These are phyloP conservation scores for Schizopygopsis malacanthus DNA, from an alignment of 2,797 vertebrate species.

Conservation along the genomic window DNA sequence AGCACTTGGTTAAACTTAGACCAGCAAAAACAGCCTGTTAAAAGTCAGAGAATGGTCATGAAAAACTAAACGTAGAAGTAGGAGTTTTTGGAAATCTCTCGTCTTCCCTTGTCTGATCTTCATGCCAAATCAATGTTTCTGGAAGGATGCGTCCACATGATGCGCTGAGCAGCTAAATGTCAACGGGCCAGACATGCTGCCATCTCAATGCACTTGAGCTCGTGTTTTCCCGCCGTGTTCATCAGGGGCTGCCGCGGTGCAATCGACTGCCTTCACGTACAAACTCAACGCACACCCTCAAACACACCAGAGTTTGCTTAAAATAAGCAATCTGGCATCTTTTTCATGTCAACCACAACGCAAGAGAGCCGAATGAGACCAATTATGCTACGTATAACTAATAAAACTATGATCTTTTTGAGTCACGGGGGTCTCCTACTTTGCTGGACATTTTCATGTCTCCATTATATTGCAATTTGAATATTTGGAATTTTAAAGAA, in stretches of 20 bases:
- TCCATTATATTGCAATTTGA: background rate
- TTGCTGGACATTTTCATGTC: background rate
- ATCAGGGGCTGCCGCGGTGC: background rate
- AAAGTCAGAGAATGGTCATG: background rate
- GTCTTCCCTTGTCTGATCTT: constrained; percentile 46
- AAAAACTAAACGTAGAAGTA: background rate
- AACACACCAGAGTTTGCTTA: background rate
- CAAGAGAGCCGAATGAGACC: background rate
- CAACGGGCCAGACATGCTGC: constrained; percentile 54
- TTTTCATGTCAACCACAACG: background rate
- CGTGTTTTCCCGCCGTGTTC: background rate
- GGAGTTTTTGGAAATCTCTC: constrained; percentile 4
- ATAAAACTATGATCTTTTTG: background rate
- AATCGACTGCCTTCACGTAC: background rate
- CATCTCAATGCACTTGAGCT: constrained; percentile 9
- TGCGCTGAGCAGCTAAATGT: constrained; percentile 67
- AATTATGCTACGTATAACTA: background rate
- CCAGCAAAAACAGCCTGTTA: background rate
- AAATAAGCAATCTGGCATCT: background rate
- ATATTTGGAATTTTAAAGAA: background rate
- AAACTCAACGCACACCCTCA: background rate
- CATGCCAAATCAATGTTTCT: constrained; percentile 66
- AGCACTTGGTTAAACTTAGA: background rate
- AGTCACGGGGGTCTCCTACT: background rate
- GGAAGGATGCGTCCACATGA: constrained; percentile 58